These are phyloP conservation scores for Schizopygopsis malacanthus DNA, from an alignment of 2,797 vertebrate species.

Conservation along the genomic window DNA sequence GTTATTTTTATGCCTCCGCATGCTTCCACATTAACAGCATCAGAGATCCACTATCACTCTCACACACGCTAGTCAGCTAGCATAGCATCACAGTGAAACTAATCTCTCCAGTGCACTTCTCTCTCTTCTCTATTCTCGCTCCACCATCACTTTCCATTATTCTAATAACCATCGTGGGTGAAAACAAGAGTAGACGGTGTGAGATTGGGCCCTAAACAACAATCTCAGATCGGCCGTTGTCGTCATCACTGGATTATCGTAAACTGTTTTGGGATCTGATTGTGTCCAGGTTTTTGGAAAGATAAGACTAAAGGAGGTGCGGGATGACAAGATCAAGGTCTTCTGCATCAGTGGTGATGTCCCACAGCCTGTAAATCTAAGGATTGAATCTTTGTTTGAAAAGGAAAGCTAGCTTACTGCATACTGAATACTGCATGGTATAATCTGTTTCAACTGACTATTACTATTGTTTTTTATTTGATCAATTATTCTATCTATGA, in stretches of 20 bases:
- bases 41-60: slow-evolving; percentile 41
- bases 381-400: neutral
- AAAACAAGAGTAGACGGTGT: neutral
- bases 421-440: neutral
- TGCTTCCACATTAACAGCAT: slow-evolving; percentile 49
- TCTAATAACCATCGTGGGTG: neutral
- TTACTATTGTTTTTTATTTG: neutral
- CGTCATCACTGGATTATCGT: neutral
- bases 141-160: slow-evolving; percentile 2
- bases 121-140: neutral
- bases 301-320: slow-evolving; percentile 19
- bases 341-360: neutral
- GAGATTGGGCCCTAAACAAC: neutral
- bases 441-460: neutral
- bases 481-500: neutral
- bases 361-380: neutral
- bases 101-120: neutral
- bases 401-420: neutral
- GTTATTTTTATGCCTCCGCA: slow-evolving; percentile 45
- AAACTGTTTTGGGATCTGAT: slow-evolving; percentile 5
- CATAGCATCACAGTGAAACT: slow-evolving; percentile 26
- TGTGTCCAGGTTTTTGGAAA: slow-evolving; percentile 12
- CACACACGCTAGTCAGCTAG: slow-evolving; percentile 22
- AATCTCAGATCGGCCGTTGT: neutral
- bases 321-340: neutral